Evolutionary conservation across 2,797 vertebrate species (phyloP), one percentile per base, ranked within the genome.

Genomic region (Clarias pachynema): DNA sequence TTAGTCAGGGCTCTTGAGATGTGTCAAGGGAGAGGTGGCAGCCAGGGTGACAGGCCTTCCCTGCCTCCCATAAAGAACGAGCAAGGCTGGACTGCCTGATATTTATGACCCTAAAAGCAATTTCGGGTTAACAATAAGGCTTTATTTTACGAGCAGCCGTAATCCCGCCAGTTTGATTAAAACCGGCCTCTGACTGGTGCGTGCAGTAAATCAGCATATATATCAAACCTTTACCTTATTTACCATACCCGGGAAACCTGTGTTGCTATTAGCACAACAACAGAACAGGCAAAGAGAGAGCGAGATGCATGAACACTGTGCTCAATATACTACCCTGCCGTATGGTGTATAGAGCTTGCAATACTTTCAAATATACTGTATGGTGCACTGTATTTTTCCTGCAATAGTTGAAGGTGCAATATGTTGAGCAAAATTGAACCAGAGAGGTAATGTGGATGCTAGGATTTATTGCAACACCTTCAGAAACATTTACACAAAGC

Each of bases 51-150:
- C 88, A 87, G 81, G 78, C 85, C 80, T 44, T 84, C 83, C 31
- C 62, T 24, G 44, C 88, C 87, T 63, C 85, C 88, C 88, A 91
- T 95, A 95, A 95, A 95, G 87, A 60, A 93, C 78, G 79, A 12
- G 89, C 91, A 92, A 95, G 94, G 94, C 93, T 91, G 5, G 60
- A 89, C 84, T 79, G 31, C 85, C 85, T 44, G 85, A 90, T 94
- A 94, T 95, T 96, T 95, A 95, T 91, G 89, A 92, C 91, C 90
- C 85, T 12, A 90, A 86, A 92, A 92, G 91, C 93, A 90, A 94
- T 93, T 92, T 92, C 87, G 91, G 93, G 94, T 95, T 93, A 94
- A 94, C 92, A 94, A 92, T 91, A 92, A 93, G 90, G 89, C 90
- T 87, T 83, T 70, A 79, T 87, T 94, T 95, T 93, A 94, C 88